Evolutionary conservation across 2,888 invertebrate genomes (phyloP), one percentile per base, ranked within the genome.

Genomic region (Brachyptera putata): DNA sequence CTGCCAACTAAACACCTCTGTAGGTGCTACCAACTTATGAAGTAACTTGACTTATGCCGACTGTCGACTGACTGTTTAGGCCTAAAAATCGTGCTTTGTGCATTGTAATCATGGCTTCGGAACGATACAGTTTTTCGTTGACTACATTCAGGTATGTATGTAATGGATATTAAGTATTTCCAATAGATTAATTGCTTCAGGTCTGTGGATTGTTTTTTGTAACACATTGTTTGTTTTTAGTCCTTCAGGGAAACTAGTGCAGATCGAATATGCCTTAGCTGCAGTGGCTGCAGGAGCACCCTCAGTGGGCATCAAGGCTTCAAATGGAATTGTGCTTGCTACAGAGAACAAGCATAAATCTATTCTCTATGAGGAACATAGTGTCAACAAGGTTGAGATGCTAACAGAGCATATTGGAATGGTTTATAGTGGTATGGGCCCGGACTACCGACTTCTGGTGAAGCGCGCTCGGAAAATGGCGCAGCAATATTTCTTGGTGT

Each of bases 311-410:
- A 97, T 99, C 61, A 95, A 96, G 86, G 98, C 98, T 7, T 89
- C 90, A 30, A 97, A 99, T 83, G 99, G 99, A 22, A 94, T 99
- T 7, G 99, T 99, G 16, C 84, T 99, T 68, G 99, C 99, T 0
- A 97, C 98, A 2, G 99, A 99, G 75, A 99, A 99, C 75, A 98
- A 98, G 74, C 94, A 95, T 78, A 96, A 96, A 74, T 97, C 97
- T 3, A 86, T 95, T 65, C 77, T 99, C 22, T 95, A 95, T 68
- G 98, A 99, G 77, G 97, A 98, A 71, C 95, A 95, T 72, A 95
- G 95, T 69, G 93, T 97, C 7, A 87, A 91, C 73, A 97, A 99
- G 75, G 93, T 99, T 5, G 98, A 98, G 76, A 90, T 91, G 83
- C 86, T 99, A 58, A 94, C 95, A 0, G 87, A 89, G 58, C 95